A percentile compares a stretch with the other conserved stretches of the same genome.
Evolutionary conservation across 2,888 invertebrate genomes (phyloP).

Genomic region (Ashinkailepas kermadecensis): DNA sequence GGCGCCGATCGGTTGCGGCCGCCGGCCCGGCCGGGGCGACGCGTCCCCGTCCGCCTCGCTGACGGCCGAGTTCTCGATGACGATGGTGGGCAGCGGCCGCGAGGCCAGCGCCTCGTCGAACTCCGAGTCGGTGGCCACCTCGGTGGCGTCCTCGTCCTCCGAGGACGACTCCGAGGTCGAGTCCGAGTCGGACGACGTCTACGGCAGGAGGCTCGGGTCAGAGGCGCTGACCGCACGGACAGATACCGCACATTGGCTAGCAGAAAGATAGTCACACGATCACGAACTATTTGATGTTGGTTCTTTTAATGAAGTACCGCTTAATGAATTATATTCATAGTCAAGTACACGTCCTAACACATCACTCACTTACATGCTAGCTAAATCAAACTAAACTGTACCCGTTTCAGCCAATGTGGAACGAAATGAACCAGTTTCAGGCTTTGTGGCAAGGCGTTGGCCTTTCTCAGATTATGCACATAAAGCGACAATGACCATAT

Average conservation of each 20-base stretch:
- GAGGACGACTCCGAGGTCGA: conserved; percentile 20
- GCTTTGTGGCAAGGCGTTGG: no score
- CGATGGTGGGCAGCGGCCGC: conserved; percentile 63
- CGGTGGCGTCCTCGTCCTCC: conserved; percentile 71
- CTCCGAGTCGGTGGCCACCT: conserved; percentile 87
- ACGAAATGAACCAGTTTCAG: no score
- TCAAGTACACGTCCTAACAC: no score
- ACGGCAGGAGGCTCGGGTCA: neutral
- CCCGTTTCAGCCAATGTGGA: no score
- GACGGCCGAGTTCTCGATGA: conserved; percentile 53
- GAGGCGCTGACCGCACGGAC: neutral
- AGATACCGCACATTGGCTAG: neutral
- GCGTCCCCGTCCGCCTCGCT: neutral
- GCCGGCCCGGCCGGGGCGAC: conserved; percentile 25
- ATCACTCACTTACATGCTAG: no score
- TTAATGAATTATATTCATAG: no score
- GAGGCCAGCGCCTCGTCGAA: conserved; percentile 64
- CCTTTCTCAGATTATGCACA: no score
- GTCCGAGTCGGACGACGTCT: conserved; percentile 31
- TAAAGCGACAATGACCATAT: no score
- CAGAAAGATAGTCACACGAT: no score
- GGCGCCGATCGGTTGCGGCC: conserved; percentile 25
- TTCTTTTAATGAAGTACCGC: no score
- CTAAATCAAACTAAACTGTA: no score
- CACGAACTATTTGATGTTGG: no score